Conservation (phyloP, 2,113 vertebrate species). For the Microcebus tavaratra region DNA sequence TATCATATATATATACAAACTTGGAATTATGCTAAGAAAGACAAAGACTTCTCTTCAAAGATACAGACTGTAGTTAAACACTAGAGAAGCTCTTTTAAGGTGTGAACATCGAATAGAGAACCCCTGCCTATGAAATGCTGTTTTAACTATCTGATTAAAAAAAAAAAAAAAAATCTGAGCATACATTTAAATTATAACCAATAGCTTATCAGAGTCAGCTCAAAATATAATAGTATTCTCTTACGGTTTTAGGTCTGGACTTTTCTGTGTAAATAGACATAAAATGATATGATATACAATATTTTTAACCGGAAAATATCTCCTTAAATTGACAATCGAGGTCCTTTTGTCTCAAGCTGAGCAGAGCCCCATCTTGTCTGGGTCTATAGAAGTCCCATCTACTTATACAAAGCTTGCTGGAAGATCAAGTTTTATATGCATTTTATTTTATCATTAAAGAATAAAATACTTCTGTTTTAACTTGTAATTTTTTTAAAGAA, state of each 20-base stretch:
- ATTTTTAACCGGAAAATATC: slow-evolving; percentile 51
- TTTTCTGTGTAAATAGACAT: slow-evolving; percentile 55
- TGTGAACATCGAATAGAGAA: not conserved
- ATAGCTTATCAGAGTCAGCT: slow-evolving; percentile 32
- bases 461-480: slow-evolving; percentile 1
- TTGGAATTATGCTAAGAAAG: slow-evolving; percentile 55
- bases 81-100: slow-evolving; percentile 20
- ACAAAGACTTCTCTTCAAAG: slow-evolving; percentile 36
- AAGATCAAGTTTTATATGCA: slow-evolving; percentile 20
- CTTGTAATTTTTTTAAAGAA: slow-evolving; percentile 56
- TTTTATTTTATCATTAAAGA: not conserved
- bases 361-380: not conserved
- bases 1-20: slow-evolving; percentile 46
- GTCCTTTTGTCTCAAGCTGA: slow-evolving; percentile 7
- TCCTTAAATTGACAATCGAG: not conserved
- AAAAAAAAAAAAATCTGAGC: not conserved
- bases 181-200: slow-evolving; percentile 64
- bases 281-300: slow-evolving; percentile 63
- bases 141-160: not conserved
- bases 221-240: not conserved
- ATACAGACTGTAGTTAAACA: slow-evolving; percentile 36
- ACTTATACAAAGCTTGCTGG: not conserved
- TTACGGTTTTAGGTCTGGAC: slow-evolving; percentile 58
- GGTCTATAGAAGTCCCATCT: not conserved
- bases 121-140: not conserved